phyloP scores from a whole-genome alignment of 1,140 invertebrate species.

The Chymomyza costata region DNA sequence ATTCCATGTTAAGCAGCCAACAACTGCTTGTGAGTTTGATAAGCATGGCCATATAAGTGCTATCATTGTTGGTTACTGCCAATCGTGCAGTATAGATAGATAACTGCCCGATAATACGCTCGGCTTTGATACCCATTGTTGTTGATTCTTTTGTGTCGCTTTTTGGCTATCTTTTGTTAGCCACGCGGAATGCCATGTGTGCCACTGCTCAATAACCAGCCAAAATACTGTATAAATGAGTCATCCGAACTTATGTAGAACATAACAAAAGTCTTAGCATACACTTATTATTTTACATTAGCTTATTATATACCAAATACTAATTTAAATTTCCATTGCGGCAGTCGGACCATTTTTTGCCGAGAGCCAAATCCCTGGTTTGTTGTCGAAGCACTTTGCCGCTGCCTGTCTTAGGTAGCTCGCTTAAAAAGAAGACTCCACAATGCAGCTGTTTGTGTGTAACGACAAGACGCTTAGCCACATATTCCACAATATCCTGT shows the following conservation, averaged over 20 bases:
- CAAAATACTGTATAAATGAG: no score
- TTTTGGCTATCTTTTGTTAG: no score
- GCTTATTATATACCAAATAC: no score
- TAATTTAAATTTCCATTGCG: slow-evolving; percentile 54
- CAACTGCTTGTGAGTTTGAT: no score
- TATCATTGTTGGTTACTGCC: slow-evolving; percentile 4
- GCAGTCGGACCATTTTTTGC: slow-evolving; percentile 62
- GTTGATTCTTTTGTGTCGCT: neutral
- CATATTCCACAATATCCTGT: slow-evolving; percentile 67
- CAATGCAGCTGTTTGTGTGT: slow-evolving; percentile 74
- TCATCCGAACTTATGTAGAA: no score
- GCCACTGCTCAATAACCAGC: no score
- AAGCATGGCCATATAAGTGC: neutral
- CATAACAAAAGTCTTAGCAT: no score
- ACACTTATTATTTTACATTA: no score
- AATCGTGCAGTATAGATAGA: slow-evolving; percentile 21
- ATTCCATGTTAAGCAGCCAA: neutral
- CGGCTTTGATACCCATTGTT: slow-evolving; percentile 1
- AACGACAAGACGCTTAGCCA: slow-evolving; percentile 64
- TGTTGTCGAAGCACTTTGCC: slow-evolving; percentile 76
- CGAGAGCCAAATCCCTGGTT: slow-evolving; percentile 61
- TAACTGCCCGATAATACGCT: slow-evolving; percentile 29
- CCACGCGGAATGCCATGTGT: no score
- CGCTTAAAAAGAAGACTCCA: slow-evolving; percentile 75
- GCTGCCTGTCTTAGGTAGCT: slow-evolving; percentile 77